These are phyloP conservation scores for Thymelicus acteon DNA, from an alignment of 2,888 invertebrate species.

Conservation along the genomic window DNA sequence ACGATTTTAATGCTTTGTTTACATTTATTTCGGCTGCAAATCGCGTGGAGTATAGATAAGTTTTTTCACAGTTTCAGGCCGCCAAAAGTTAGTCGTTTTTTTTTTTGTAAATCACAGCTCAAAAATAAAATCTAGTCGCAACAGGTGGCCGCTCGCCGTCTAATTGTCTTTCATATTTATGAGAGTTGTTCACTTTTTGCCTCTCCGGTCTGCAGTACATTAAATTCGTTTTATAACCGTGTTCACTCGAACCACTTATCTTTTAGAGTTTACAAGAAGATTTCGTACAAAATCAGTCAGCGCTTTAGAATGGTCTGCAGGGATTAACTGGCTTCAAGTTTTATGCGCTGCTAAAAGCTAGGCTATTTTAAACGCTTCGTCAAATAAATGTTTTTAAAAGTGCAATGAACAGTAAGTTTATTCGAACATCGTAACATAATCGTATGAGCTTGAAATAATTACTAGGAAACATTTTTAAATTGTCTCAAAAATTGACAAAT, in stretches of 20 bases:
- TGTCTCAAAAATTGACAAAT: no score
- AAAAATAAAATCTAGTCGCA: slow-evolving; percentile 10
- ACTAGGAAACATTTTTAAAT: no score
- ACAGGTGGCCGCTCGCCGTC: slow-evolving; percentile 20
- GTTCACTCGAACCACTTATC: slow-evolving; percentile 24
- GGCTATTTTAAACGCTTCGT: neutral
- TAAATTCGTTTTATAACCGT: slow-evolving; percentile 25
- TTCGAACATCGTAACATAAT: no score
- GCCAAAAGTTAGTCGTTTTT: neutral
- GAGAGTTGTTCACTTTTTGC: slow-evolving; percentile 24
- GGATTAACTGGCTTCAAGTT: slow-evolving; percentile 10
- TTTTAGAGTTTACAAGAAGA: slow-evolving; percentile 39
- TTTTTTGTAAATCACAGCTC: neutral
- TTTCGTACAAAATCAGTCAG: slow-evolving; percentile 45
- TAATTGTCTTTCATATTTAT: slow-evolving; percentile 34
- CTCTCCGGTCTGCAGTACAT: slow-evolving; percentile 6
- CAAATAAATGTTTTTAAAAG: neutral
- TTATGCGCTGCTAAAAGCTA: slow-evolving; percentile 3
- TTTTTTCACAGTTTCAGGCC: no score
- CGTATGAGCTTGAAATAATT: no score
- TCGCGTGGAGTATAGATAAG: no score
- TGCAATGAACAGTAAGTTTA: neutral
- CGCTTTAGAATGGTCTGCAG: slow-evolving; percentile 27
- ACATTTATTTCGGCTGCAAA: no score
- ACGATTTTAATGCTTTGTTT: no score